These are phyloP conservation scores for Epinephelus moara DNA, from an alignment of 2,113 vertebrate genomes.

Conservation along the genomic window DNA sequence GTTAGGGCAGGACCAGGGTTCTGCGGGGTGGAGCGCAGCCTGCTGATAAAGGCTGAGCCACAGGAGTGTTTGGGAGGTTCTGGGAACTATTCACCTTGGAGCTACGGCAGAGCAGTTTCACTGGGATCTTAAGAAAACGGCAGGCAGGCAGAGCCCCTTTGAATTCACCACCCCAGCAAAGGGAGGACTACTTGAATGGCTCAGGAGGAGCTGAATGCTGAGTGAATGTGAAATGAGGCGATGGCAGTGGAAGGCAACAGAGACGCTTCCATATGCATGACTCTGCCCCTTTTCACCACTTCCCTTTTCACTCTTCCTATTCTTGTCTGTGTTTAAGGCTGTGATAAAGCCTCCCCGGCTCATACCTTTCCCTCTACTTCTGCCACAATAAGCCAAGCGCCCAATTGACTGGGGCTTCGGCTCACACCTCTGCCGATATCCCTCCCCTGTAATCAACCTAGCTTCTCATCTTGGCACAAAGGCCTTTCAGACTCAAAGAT, in stretches of 20 bases:
- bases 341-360: slow-evolving; percentile 57
- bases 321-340: slow-evolving; percentile 54
- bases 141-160: slow-evolving; percentile 61
- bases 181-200: slow-evolving; percentile 71
- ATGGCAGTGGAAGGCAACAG: slow-evolving; percentile 48
- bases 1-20: slow-evolving; percentile 26
- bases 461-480: slow-evolving; percentile 40
- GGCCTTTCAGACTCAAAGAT: slow-evolving; percentile 6
- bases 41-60: slow-evolving; percentile 59
- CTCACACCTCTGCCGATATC: slow-evolving; percentile 30
- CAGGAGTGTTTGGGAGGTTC: slow-evolving; percentile 47
- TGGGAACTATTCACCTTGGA: slow-evolving; percentile 50
- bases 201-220: slow-evolving; percentile 62
- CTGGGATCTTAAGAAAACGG: slow-evolving; percentile 65
- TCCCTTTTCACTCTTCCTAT: slow-evolving; percentile 52
- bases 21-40: slow-evolving; percentile 19
- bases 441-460: slow-evolving; percentile 44
- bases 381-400: slow-evolving; percentile 44
- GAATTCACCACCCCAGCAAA: slow-evolving; percentile 58
- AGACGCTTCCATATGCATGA: slow-evolving; percentile 73
- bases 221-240: slow-evolving; percentile 73
- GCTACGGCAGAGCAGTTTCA: slow-evolving; percentile 54
- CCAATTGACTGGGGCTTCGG: slow-evolving; percentile 47
- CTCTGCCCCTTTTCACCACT: slow-evolving; percentile 51
- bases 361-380: slow-evolving; percentile 26